Conservation (phyloP, 2,113 vertebrate species). For the Bolborhynchus lineola region DNA sequence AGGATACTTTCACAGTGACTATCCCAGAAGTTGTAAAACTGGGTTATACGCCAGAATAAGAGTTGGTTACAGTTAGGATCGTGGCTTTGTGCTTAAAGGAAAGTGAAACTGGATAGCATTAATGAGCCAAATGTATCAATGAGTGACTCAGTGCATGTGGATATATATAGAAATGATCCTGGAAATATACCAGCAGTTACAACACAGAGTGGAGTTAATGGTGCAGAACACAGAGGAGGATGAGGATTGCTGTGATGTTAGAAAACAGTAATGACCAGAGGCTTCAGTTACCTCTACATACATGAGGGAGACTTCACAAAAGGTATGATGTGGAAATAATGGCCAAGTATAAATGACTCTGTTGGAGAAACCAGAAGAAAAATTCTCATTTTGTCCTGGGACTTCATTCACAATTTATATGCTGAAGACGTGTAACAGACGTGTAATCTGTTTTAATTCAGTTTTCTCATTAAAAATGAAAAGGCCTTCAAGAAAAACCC, state of each 20-base stretch:
- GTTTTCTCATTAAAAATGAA: conserved; percentile 7
- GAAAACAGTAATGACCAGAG: neutral
- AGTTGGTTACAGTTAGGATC: neutral
- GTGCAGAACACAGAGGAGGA: neutral
- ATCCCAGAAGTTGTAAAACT: neutral
- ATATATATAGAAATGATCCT: neutral
- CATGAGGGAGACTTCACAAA: neutral
- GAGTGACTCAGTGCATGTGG: neutral
- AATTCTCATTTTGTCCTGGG: neutral
- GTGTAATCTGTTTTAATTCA: neutral
- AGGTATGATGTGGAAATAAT: neutral
- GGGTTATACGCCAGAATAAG: neutral
- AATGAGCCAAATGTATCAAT: neutral
- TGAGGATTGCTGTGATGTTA: neutral
- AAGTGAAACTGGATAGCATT: neutral
- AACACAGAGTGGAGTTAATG: neutral
- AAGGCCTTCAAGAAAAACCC: neutral
- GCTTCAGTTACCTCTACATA: neutral
- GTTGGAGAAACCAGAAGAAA: neutral
- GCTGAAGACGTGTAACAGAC: neutral
- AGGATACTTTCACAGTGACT: neutral
- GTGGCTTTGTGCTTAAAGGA: neutral
- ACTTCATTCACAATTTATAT: neutral
- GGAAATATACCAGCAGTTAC: neutral
- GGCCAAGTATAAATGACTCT: neutral